Conservation (phyloP, 2,797 vertebrate species). For the Scyliorhinus canicula region DNA sequence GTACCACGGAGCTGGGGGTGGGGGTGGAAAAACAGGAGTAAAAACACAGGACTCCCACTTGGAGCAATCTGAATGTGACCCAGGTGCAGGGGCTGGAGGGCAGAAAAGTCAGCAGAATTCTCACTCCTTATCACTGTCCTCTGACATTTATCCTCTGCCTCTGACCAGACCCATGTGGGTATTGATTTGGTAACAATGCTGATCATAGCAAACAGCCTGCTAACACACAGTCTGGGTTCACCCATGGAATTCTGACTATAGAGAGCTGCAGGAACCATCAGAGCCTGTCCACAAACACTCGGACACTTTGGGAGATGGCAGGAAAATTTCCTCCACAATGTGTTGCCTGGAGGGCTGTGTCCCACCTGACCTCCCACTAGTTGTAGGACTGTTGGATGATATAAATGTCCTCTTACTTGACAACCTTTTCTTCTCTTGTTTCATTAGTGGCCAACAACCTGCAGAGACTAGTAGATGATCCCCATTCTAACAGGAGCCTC, state of each 20-base stretch:
- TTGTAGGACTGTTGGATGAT: background rate
- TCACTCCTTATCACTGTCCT: background rate
- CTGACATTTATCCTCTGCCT: background rate
- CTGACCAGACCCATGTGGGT: background rate
- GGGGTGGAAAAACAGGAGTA: background rate
- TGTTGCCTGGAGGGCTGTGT: background rate
- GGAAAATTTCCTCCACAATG: background rate
- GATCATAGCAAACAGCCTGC: background rate
- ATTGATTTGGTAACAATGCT: background rate
- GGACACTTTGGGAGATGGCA: background rate
- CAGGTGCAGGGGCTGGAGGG: background rate
- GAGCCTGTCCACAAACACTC: background rate
- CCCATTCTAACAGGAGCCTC: conserved; percentile 34
- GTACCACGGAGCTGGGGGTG: background rate
- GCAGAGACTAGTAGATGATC: conserved; percentile 33
- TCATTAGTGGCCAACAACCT: conserved; percentile 33
- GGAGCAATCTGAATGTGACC: background rate
- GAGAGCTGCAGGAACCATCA: background rate
- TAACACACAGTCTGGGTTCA: background rate
- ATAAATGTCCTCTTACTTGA: background rate
- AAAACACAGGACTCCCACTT: background rate
- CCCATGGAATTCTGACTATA: background rate
- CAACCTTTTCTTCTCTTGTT: background rate
- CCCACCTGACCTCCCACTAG: background rate
- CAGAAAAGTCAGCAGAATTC: background rate